phyloP scores from a whole-genome alignment of 2,113 vertebrate species.

The Carassius gibelio region DNA sequence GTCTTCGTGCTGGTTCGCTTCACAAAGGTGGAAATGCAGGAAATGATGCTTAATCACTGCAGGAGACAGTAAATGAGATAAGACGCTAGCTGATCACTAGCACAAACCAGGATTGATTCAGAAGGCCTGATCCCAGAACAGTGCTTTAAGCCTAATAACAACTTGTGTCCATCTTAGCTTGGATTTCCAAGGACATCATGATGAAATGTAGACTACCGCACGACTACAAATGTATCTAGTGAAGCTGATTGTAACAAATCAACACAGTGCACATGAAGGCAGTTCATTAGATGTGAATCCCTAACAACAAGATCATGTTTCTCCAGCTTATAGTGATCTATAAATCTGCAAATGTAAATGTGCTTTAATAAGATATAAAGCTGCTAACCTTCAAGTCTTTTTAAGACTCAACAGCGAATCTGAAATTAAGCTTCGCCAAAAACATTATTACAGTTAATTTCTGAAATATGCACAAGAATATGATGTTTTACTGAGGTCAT shows the following conservation, averaged over 20 bases:
- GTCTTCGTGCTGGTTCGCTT: not conserved
- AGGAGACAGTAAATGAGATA: slow-evolving; percentile 15
- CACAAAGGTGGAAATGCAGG: not conserved
- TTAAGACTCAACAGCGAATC: not conserved
- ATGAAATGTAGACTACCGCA: not conserved
- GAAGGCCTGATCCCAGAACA: not conserved
- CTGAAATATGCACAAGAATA: too few species aligned
- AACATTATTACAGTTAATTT: not conserved
- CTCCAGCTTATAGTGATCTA: slow-evolving; percentile 44
- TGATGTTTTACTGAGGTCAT: too few species aligned
- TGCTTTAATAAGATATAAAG: slow-evolving; percentile 38
- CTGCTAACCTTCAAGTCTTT: not conserved
- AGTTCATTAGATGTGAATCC: too few species aligned
- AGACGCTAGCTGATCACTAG: not conserved
- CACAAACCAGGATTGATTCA: not conserved
- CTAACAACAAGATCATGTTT: slow-evolving; percentile 19
- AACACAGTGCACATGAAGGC: not conserved
- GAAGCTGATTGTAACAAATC: not conserved
- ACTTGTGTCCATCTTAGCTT: not conserved
- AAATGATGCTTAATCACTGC: slow-evolving; percentile 7
- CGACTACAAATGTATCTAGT: too few species aligned
- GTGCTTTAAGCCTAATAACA: slow-evolving; percentile 12
- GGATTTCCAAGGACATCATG: not conserved
- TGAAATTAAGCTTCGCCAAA: too few species aligned
- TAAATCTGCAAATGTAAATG: slow-evolving; percentile 48